Base-by-base conservation (phyloP, 1,140 invertebrate species). In the Drosophila albomicans region DNA sequence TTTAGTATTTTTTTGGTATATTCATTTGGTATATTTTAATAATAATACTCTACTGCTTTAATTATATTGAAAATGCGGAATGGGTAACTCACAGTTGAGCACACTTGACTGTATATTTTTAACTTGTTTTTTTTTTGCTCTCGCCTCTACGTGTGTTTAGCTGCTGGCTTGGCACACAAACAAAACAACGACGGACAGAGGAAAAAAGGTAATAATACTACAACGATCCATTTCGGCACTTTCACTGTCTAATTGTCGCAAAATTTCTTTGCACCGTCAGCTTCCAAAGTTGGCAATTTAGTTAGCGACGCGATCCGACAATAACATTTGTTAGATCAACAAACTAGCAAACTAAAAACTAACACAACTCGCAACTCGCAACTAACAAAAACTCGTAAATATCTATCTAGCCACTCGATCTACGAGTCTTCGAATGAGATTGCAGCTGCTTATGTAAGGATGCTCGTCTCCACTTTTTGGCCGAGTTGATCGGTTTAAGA, bases 201-300 rank as follows among this genome's bases (percentile, higher is more conserved):
- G 20, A 8, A 38, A 38, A 35, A 35, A 70, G 49, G 43, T 69
- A 72, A 51, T 73, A 80, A 80, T 71, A 65, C 74, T 75, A 43
- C 80, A 59, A 48, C 75, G 65, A 75, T 79, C 61, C 80, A 82
- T 75, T 85, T 85, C 48, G 75, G 68, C 75, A 86, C 82, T 86
- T 86, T 86, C 82, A 88, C 82, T 86, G 76, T 49, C 76, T 86
- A 86, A 86, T 86, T 86, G 82, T 86, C 84, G 84, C 82, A 61
- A 87, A 81, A 70, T 84, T 82, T 79, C 78, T 70, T 71, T 65
- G 62, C 64, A 54, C 67, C 45, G 74, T 43, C 74, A 78, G 71
- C 41, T 52, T 32, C 48, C 49, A 70, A 46, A 25, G 58, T 54
- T 56, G 15, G 43, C 52, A 20, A 54, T 25, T 25, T 25, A 25